Conservation (phyloP, 2,888 invertebrate species). For the Rhamnusium bicolor region DNA sequence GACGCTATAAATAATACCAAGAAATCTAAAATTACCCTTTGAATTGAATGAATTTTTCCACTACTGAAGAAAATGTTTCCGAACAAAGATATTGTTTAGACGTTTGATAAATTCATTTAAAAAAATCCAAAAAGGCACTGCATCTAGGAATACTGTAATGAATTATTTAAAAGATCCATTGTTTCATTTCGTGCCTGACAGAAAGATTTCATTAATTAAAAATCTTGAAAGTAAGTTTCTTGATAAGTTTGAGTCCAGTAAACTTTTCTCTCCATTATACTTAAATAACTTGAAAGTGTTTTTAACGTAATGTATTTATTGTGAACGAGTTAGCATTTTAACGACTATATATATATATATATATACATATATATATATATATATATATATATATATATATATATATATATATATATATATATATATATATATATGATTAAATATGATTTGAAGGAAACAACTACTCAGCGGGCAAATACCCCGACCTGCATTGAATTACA, state of each 20-base stretch:
- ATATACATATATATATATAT: too few relatives aligned
- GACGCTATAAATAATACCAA: background rate
- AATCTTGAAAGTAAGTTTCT: background rate
- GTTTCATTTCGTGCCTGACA: background rate
- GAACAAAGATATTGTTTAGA: background rate
- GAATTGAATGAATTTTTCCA: slow-evolving; percentile 8
- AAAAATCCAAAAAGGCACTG: slow-evolving; percentile 6
- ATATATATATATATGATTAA: too few relatives aligned
- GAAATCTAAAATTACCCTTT: slow-evolving; percentile 11
- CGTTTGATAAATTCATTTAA: slow-evolving; percentile 10
- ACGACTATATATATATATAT: too few relatives aligned
- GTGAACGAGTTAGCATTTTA: background rate
- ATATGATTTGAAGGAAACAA: too few relatives aligned
- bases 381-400: too few relatives aligned
- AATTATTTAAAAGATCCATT: background rate
- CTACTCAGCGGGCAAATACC: too few relatives aligned
- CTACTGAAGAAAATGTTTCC: background rate
- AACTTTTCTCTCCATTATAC: background rate
- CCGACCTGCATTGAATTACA: too few relatives aligned
- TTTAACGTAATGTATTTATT: too few relatives aligned
- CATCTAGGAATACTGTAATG: background rate
- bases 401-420: too few relatives aligned
- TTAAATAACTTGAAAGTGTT: background rate
- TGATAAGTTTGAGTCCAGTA: background rate
- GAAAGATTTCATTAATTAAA: slow-evolving; percentile 5